These are phyloP conservation scores for Orgyia antiqua DNA, from an alignment of 2,888 invertebrate genomes.

Conservation along the genomic window DNA sequence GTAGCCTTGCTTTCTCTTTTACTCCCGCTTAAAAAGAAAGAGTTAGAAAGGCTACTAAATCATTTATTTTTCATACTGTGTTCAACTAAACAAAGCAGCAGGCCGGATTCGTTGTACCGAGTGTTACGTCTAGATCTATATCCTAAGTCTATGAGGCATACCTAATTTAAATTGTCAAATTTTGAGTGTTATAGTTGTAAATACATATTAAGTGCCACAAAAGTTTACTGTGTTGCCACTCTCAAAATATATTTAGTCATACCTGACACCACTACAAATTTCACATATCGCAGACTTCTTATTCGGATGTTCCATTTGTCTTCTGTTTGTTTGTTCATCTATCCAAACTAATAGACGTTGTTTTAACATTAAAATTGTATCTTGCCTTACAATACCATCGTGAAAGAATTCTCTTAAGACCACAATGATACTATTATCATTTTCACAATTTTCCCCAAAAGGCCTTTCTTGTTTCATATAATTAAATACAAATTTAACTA, in stretches of 20 bases:
- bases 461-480: constrained; percentile 60
- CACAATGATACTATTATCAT: constrained; percentile 55
- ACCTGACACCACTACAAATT: constrained; percentile 51
- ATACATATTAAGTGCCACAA: too few species aligned
- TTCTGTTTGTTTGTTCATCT: constrained; percentile 39
- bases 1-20: too few species aligned
- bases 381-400: constrained; percentile 54
- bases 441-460: constrained; percentile 44
- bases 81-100: too few species aligned
- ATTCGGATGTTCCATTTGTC: constrained; percentile 39
- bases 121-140: too few species aligned
- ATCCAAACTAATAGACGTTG: constrained; percentile 47
- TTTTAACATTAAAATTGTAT: constrained; percentile 52
- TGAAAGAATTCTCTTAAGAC: constrained; percentile 65
- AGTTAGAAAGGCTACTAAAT: too few species aligned
- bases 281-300: constrained; percentile 49
- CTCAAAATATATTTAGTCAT: constrained; percentile 10
- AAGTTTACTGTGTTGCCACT: background rate
- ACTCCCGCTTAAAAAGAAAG: too few species aligned
- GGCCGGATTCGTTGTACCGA: too few species aligned
- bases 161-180: too few species aligned
- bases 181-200: too few species aligned
- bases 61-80: too few species aligned
- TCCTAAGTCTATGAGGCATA: too few species aligned
- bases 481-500: constrained; percentile 63